Evolutionary conservation across 1,140 invertebrate species (phyloP), one percentile per base, ranked within the genome.

Genomic region (Trichogramma pretiosum): DNA sequence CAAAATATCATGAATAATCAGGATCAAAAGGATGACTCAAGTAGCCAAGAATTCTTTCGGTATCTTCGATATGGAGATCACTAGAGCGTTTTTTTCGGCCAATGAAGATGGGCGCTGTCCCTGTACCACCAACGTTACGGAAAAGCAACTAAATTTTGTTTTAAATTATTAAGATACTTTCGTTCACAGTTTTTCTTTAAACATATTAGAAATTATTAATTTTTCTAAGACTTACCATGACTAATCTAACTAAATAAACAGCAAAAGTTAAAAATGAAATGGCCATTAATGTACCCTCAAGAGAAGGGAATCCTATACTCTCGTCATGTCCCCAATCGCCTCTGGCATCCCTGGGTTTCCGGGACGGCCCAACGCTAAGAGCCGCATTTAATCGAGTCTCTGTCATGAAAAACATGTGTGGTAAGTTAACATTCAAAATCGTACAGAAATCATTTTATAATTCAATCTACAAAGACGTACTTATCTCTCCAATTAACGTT

Each of bases 201-300:
- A 50, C 17, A 46, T 30, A 38, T 48, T 17, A 9, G 37, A 45
- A 38, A 55, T 21, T n/a, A n/a, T n/a, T n/a, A n/a, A n/a, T n/a
- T n/a, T n/a, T n/a, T n/a, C n/a, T n/a, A n/a, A n/a, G 21, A 61
- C 70, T 74, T 75, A 88, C 85, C 76, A 87, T 74, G n/a, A 88
- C 82, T 22, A 88, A 68, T 65, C 86, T 86, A 19, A 89, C 80
- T 11, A 89, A 74, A 61, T 86, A 89, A 10, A 88, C 85, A 1
- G 85, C 84, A 62, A 89, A 89, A 1, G 85, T 87, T 8, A 89
- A 69, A 65, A 89, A 87, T 3, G 84, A 84, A 46, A 89, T 84
- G 19, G 83, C 82, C 76, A 89, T 80, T 19, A 89, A 66, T 0
- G 86, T 80, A 28, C 81, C 79, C 68, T 88, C 85, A 22, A 83